phyloP scores from a whole-genome alignment of 2,113 vertebrate species.

The Sialia sialis region DNA sequence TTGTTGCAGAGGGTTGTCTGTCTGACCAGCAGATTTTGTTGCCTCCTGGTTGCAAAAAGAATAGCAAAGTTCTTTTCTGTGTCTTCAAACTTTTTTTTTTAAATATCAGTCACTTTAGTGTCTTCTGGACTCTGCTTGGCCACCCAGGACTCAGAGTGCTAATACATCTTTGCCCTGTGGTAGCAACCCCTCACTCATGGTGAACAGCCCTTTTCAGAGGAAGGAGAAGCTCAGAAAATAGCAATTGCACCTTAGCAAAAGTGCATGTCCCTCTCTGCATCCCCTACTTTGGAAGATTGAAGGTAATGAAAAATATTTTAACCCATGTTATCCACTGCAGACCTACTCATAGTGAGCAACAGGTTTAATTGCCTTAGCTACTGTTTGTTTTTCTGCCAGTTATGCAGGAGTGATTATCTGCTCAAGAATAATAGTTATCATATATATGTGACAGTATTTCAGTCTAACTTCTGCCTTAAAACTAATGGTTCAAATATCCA shows the following conservation, averaged over 20 bases:
- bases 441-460: background rate
- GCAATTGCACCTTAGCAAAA: background rate
- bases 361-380: background rate
- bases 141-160: background rate
- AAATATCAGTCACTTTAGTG: background rate
- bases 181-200: background rate
- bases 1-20: background rate
- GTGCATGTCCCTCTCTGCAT: rapidly evolving
- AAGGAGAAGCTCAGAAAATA: background rate
- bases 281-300: background rate
- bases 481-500: background rate
- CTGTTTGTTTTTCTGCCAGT: background rate
- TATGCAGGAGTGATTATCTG: background rate
- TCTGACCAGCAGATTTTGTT: background rate
- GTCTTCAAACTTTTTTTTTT: background rate
- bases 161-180: background rate
- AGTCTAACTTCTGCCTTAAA: background rate
- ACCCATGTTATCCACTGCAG: background rate
- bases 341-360: background rate
- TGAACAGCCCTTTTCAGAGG: background rate
- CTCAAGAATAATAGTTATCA: background rate
- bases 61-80: background rate
- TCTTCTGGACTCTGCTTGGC: background rate
- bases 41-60: background rate
- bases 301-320: background rate